These are phyloP conservation scores for Gari tellinella DNA, from an alignment of 2,888 invertebrate species.

Conservation along the genomic window DNA sequence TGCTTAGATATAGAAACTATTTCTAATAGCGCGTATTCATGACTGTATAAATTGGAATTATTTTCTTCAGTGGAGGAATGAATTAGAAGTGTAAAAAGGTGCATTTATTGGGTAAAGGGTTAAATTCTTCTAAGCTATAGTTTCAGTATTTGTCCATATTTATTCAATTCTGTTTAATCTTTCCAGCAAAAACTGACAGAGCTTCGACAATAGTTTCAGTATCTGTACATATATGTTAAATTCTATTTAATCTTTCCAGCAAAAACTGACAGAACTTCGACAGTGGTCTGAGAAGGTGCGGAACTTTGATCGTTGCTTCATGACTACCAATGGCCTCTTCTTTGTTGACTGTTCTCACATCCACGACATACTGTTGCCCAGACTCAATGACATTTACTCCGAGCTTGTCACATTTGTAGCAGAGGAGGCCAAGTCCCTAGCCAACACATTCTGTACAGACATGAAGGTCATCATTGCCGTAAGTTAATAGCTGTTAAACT, in stretches of 20 bases:
- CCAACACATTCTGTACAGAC: slow-evolving; percentile 78
- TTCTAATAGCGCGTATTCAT: too few relatives aligned
- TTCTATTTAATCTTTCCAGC: too few relatives aligned
- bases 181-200: slow-evolving; percentile 83
- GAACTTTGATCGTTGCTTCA: slow-evolving; percentile 79
- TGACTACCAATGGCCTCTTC: slow-evolving; percentile 80
- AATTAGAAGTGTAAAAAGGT: too few relatives aligned
- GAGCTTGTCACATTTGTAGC: slow-evolving; percentile 81
- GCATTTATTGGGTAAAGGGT: too few relatives aligned
- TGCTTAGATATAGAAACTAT: too few relatives aligned
- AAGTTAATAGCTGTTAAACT: slow-evolving; percentile 8
- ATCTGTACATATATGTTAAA: too few relatives aligned
- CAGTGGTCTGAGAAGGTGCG: slow-evolving; percentile 81
- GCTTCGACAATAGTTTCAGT: too few relatives aligned
- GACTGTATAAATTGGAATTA: too few relatives aligned
- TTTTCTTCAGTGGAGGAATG: too few relatives aligned
- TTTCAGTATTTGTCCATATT: too few relatives aligned
- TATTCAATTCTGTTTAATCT: too few relatives aligned
- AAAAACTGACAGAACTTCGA: slow-evolving; percentile 82
- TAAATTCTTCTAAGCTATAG: too few relatives aligned
- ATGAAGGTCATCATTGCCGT: slow-evolving; percentile 78
- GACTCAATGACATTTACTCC: slow-evolving; percentile 78
- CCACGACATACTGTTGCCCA: slow-evolving; percentile 78
- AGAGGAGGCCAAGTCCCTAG: slow-evolving; percentile 75
- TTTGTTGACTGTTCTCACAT: slow-evolving; percentile 80